Conservation (phyloP, 2,888 invertebrate species). For the Hofmannophila pseudospretella region DNA sequence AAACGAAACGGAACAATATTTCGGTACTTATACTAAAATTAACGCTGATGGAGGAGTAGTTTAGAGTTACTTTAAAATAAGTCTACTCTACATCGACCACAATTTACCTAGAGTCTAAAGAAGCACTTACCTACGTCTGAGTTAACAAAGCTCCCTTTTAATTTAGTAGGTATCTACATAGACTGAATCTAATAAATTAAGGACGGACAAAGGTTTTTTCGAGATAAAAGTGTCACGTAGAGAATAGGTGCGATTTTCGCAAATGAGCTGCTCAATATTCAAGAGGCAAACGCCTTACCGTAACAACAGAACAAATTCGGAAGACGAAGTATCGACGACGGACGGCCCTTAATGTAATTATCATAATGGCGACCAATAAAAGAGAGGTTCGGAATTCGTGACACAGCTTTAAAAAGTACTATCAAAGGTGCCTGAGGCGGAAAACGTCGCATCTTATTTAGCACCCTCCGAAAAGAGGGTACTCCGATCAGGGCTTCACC, state of each 20-base stretch:
- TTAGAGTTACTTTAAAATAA: no score
- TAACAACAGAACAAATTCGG: constrained; percentile 73
- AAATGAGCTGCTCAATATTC: constrained; percentile 75
- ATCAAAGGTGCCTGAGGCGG: constrained; percentile 73
- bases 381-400: constrained; percentile 71
- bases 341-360: constrained; percentile 72
- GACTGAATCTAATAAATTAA: constrained; percentile 23
- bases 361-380: constrained; percentile 76
- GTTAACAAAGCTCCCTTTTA: no score
- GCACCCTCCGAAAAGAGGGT: constrained; percentile 59
- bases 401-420: constrained; percentile 73
- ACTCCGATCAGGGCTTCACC: constrained; percentile 49
- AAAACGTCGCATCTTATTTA: constrained; percentile 76
- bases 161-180: no score
- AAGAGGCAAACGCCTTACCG: constrained; percentile 62
- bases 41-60: no score
- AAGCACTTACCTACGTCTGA: no score
- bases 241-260: constrained; percentile 70
- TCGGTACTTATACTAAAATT: no score
- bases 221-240: constrained; percentile 67
- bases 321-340: constrained; percentile 71
- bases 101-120: no score
- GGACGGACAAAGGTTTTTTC: constrained; percentile 27
- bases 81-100: no score
- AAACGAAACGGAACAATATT: no score